Percentiles rank a stretch among this genome's conserved stretches.
These are phyloP conservation scores for Erebia aethiops DNA, from an alignment of 2,888 invertebrate species.

Conservation along the genomic window DNA sequence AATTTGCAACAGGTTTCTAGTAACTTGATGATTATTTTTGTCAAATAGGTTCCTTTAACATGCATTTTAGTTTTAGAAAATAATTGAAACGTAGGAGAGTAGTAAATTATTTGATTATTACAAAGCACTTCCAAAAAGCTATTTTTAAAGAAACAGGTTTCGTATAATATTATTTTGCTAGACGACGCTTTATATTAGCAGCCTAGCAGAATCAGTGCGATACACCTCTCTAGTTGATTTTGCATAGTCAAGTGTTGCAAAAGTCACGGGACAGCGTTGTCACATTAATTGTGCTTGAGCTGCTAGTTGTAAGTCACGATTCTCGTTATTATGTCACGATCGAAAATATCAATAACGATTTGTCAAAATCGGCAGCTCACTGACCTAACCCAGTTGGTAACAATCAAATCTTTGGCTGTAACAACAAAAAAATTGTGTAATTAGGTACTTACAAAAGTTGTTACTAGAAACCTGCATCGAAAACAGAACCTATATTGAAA, in stretches of 20 bases:
- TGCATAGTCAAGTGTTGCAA: too few relatives aligned
- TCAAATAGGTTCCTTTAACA: too few relatives aligned
- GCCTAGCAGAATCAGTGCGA: constrained; percentile 1
- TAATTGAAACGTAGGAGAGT: too few relatives aligned
- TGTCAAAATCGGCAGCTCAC: constrained; percentile 56
- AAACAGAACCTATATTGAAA: too few relatives aligned
- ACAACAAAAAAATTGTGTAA: background rate
- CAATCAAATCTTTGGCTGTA: constrained; percentile 29
- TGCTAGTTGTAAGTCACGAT: constrained; percentile 32
- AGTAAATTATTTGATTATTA: too few relatives aligned
- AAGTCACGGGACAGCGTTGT: too few relatives aligned
- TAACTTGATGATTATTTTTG: too few relatives aligned
- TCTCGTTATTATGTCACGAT: constrained; percentile 53
- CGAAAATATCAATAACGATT: constrained; percentile 63
- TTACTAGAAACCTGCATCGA: background rate
- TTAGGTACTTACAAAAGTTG: background rate
- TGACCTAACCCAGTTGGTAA: constrained; percentile 32
- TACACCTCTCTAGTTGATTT: too few relatives aligned
- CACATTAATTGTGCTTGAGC: too few relatives aligned
- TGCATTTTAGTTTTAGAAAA: too few relatives aligned
- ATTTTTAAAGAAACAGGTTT: too few relatives aligned
- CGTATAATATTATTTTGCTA: background rate
- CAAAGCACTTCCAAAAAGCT: too few relatives aligned
- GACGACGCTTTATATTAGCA: constrained; percentile 23
- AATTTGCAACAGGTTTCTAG: background rate